A percentile compares a stretch with the other conserved stretches of the same genome.
These are phyloP conservation scores for Archips crataeganus DNA, from an alignment of 2,888 invertebrate genomes.

Conservation along the genomic window DNA sequence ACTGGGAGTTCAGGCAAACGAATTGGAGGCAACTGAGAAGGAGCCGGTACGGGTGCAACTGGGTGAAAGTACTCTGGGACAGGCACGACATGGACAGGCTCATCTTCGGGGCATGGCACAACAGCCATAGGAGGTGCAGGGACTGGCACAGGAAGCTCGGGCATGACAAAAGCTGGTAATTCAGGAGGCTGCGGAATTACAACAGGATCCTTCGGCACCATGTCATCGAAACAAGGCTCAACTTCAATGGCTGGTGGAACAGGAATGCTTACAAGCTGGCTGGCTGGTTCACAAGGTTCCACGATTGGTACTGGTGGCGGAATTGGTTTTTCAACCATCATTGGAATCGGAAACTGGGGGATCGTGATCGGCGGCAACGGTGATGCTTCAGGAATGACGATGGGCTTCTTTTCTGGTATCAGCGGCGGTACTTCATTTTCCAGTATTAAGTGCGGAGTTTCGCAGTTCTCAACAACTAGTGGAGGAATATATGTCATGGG, in stretches of 20 bases:
- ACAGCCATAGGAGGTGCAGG: constrained; percentile 3
- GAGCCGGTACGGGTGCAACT: constrained; percentile 22
- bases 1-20: constrained; percentile 27
- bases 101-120: constrained; percentile 19
- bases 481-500: constrained; percentile 39
- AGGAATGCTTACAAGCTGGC: constrained; percentile 12
- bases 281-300: constrained; percentile 15
- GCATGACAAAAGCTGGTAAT: constrained; percentile 38
- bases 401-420: constrained; percentile 17
- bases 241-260: constrained; percentile 2
- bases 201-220: constrained; percentile 16
- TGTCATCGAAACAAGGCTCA: not conserved
- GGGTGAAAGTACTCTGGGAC: constrained; percentile 3
- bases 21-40: constrained; percentile 17
- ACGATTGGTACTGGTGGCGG: constrained; percentile 12
- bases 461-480: constrained; percentile 39
- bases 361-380: constrained; percentile 42
- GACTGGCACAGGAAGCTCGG: constrained; percentile 20
- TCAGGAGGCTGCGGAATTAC: constrained; percentile 44
- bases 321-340: constrained; percentile 9
- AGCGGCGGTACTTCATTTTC: constrained; percentile 39
- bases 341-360: constrained; percentile 35
- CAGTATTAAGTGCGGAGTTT: constrained; percentile 33
- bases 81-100: too few species aligned
- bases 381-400: constrained; percentile 42